phyloP scores from a whole-genome alignment of 2,888 invertebrate genomes.

The Acrocera orbiculus region DNA sequence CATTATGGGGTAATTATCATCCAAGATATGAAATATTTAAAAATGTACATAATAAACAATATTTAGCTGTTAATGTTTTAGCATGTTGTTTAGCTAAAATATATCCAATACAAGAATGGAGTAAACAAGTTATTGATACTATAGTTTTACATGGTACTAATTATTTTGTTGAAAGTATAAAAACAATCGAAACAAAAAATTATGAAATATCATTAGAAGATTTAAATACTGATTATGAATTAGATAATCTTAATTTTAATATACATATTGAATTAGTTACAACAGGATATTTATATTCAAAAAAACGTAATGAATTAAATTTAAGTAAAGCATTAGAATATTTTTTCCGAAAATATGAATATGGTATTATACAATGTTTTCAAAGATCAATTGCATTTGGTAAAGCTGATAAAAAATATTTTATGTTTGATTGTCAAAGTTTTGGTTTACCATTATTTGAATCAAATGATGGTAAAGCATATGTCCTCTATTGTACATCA shows the following conservation, averaged over 20 bases:
- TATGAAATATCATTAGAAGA: conserved; percentile 41
- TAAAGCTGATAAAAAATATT: conserved; percentile 36
- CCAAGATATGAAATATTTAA: conserved; percentile 40
- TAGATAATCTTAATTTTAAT: conserved; percentile 41
- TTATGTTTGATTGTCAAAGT: conserved; percentile 49
- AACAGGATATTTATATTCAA: conserved; percentile 44
- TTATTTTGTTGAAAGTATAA: conserved; percentile 36
- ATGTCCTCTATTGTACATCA: conserved; percentile 40
- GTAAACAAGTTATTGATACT: conserved; percentile 40
- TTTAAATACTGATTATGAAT: conserved; percentile 35
- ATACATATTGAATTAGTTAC: conserved; percentile 38
- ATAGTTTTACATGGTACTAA: conserved; percentile 40
- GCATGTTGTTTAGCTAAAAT: conserved; percentile 40
- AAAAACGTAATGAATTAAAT: conserved; percentile 39
- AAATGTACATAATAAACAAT: conserved; percentile 42
- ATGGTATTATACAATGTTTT: conserved; percentile 39
- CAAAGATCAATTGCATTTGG: conserved; percentile 38
- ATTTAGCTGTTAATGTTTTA: conserved; percentile 40
- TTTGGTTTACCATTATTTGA: conserved; percentile 42
- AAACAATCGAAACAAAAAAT: conserved; percentile 33
- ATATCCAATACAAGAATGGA: conserved; percentile 45
- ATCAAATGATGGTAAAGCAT: conserved; percentile 39
- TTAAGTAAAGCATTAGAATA: conserved; percentile 41
- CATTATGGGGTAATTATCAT: conserved; percentile 48
- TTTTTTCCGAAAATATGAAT: conserved; percentile 37